Conservation (phyloP, 1,140 invertebrate genomes). For the Varroa destructor region DNA sequence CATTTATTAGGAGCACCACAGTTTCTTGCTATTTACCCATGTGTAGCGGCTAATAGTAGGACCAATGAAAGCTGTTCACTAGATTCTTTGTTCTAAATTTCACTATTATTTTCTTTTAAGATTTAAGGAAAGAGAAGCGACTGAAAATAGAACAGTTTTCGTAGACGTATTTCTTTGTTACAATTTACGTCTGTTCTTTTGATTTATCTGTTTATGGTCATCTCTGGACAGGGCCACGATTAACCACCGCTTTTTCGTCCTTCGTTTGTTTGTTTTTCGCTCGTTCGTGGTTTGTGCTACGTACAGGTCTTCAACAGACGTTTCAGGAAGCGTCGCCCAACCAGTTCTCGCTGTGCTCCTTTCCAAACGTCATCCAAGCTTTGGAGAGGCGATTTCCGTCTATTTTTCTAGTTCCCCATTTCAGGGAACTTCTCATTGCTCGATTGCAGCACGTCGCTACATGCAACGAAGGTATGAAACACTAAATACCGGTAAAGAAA, state of each 20-base stretch:
- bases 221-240: neutral
- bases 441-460: constrained; percentile 12
- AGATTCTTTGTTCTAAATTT: too few relatives aligned
- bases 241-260: too few relatives aligned
- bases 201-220: neutral
- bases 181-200: neutral
- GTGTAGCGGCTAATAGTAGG: too few relatives aligned
- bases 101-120: too few relatives aligned
- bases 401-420: constrained; percentile 3
- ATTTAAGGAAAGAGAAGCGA: too few relatives aligned
- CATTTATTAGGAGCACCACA: too few relatives aligned
- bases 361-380: neutral
- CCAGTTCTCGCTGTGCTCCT: constrained; percentile 13
- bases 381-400: constrained; percentile 21
- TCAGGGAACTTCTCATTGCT: constrained; percentile 5
- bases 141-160: too few relatives aligned
- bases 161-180: neutral
- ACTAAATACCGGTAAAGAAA: too few relatives aligned
- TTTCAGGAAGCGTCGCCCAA: constrained; percentile 18
- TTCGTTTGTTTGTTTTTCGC: too few relatives aligned
- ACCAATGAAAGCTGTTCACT: too few relatives aligned
- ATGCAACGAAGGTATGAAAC: constrained; percentile 12
- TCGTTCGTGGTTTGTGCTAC: too few relatives aligned
- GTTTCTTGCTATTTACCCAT: too few relatives aligned
- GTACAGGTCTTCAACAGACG: neutral